These are phyloP conservation scores for Ophonus ardosiacus DNA, from an alignment of 2,888 invertebrate species.

Conservation along the genomic window DNA sequence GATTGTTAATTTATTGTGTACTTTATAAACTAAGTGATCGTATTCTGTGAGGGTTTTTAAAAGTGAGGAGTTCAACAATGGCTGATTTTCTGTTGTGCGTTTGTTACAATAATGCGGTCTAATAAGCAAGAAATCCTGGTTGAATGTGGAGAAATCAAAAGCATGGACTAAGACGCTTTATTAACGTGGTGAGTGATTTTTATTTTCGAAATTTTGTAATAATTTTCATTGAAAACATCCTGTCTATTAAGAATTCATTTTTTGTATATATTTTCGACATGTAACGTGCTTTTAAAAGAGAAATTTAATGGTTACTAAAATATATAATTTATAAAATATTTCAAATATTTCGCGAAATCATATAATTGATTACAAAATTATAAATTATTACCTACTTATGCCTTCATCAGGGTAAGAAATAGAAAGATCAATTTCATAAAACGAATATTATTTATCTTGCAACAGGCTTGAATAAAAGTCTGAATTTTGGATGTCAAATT, in stretches of 20 bases:
- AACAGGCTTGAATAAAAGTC: too few relatives aligned
- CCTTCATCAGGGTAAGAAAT: too few relatives aligned
- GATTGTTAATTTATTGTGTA: slow-evolving; percentile 13
- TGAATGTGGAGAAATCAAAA: slow-evolving; percentile 43
- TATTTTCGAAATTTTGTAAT: slow-evolving; percentile 54
- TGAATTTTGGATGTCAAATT: too few relatives aligned
- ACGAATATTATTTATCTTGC: too few relatives aligned
- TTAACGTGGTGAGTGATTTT: slow-evolving; percentile 52
- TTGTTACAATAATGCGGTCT: slow-evolving; percentile 54
- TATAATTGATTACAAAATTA: too few relatives aligned
- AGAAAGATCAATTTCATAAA: too few relatives aligned
- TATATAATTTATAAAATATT: slow-evolving; percentile 26
- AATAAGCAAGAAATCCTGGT: slow-evolving; percentile 31
- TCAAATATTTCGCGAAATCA: neutral
- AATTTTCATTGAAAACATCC: slow-evolving; percentile 46
- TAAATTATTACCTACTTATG: too few relatives aligned
- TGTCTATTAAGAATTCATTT: slow-evolving; percentile 29
- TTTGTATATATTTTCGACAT: slow-evolving; percentile 35
- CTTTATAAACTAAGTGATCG: neutral
- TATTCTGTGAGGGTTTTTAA: slow-evolving; percentile 25
- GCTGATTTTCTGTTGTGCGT: slow-evolving; percentile 49
- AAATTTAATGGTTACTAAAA: slow-evolving; percentile 13
- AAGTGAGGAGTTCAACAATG: slow-evolving; percentile 30
- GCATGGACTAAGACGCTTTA: slow-evolving; percentile 33
- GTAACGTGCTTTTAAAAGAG: slow-evolving; percentile 20